These are phyloP conservation scores for Emmelina monodactyla DNA, from an alignment of 2,888 invertebrate genomes.

Conservation along the genomic window DNA sequence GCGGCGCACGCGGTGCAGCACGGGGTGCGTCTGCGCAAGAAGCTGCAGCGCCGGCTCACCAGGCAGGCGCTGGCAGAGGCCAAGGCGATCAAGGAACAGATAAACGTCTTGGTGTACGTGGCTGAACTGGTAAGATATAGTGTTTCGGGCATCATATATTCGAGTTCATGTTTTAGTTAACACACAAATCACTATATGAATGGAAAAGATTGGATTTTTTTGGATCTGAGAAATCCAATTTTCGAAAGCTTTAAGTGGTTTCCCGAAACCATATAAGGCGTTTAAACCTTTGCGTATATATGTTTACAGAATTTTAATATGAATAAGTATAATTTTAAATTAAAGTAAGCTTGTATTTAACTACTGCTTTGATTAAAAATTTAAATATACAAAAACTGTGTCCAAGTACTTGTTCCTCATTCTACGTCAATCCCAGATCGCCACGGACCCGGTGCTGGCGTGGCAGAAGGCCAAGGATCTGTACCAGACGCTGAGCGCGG, in stretches of 20 bases:
- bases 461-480: slow-evolving; percentile 76
- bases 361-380: too few relatives aligned
- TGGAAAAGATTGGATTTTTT: too few relatives aligned
- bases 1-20: slow-evolving; percentile 81
- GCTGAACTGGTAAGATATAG: slow-evolving; percentile 81
- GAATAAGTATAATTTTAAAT: too few relatives aligned
- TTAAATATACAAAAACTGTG: too few relatives aligned
- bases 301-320: background rate
- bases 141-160: too few relatives aligned
- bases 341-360: too few relatives aligned
- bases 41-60: slow-evolving; percentile 78
- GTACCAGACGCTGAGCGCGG: slow-evolving; percentile 73
- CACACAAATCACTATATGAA: too few relatives aligned
- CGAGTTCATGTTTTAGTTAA: too few relatives aligned
- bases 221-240: too few relatives aligned
- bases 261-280: too few relatives aligned
- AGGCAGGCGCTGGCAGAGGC: slow-evolving; percentile 81
- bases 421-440: slow-evolving; percentile 74
- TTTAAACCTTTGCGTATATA: background rate
- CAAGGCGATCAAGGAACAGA: slow-evolving; percentile 80
- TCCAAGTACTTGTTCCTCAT: too few relatives aligned
- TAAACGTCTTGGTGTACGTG: slow-evolving; percentile 78
- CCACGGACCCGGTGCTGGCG: slow-evolving; percentile 79
- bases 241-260: too few relatives aligned
- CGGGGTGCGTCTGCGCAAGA: slow-evolving; percentile 77